phyloP scores from a whole-genome alignment of 2,888 invertebrate species.

The Lottia scabra region DNA sequence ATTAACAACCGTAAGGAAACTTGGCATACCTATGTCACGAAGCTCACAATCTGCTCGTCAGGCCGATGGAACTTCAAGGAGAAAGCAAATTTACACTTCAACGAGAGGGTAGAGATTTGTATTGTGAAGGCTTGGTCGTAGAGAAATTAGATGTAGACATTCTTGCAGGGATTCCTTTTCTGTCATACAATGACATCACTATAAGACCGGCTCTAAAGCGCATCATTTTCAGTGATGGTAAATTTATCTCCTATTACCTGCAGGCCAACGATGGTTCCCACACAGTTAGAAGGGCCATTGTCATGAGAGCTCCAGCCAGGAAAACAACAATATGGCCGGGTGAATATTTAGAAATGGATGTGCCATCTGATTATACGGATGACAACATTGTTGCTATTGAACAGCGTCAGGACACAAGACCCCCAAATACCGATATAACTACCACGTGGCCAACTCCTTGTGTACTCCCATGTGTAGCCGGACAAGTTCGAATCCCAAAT shows the following conservation, averaged over 20 bases:
- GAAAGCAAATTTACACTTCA: neutral
- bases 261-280: neutral
- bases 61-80: slow-evolving; percentile 21
- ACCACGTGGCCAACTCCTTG: neutral
- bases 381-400: slow-evolving; percentile 14
- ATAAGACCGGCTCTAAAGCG: neutral
- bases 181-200: too few species aligned
- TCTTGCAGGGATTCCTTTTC: slow-evolving; percentile 18
- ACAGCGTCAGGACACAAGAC: slow-evolving; percentile 8
- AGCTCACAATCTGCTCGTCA: slow-evolving; percentile 19
- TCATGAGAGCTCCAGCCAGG: slow-evolving; percentile 9
- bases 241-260: slow-evolving; percentile 5
- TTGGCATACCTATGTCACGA: slow-evolving; percentile 8
- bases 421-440: neutral
- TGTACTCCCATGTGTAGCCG: slow-evolving; percentile 16
- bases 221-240: slow-evolving; percentile 20
- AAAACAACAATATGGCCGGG: slow-evolving; percentile 18
- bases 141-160: slow-evolving; percentile 23
- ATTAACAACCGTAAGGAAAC: neutral
- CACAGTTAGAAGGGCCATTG: slow-evolving; percentile 16
- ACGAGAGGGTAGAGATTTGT: too few species aligned
- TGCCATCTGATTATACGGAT: neutral
- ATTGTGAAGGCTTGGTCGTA: slow-evolving; percentile 22
- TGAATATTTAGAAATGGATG: slow-evolving; percentile 8
- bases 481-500: slow-evolving; percentile 20